Conservation (phyloP, 2,113 vertebrate genomes). For the Anolis sagrei region DNA sequence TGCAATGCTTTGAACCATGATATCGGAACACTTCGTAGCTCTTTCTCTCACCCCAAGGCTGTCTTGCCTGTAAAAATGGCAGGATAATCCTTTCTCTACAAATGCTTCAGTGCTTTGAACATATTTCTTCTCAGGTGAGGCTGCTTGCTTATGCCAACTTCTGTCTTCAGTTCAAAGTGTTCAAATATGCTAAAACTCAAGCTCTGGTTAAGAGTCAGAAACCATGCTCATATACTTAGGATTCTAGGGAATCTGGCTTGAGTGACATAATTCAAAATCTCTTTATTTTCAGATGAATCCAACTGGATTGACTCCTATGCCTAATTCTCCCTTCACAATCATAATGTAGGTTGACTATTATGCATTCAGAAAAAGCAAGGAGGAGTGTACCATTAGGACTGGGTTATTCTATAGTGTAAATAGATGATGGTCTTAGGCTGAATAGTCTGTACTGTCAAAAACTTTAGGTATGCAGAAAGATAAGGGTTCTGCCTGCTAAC, state of each 20-base stretch:
- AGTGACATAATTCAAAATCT: neutral
- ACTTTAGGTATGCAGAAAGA: no score
- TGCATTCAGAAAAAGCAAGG: no score
- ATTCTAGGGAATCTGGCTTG: no score
- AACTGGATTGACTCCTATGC: neutral
- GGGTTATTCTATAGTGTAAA: no score
- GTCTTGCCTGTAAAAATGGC: neutral
- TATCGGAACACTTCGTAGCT: neutral
- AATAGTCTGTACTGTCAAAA: no score
- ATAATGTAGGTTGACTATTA: neutral
- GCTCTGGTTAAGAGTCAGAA: neutral
- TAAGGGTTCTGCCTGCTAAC: no score
- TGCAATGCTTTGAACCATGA: constrained; percentile 10
- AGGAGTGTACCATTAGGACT: no score
- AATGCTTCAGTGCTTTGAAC: constrained; percentile 2
- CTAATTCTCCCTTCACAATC: neutral
- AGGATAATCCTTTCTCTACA: no score
- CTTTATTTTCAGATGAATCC: neutral
- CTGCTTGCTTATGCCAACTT: neutral
- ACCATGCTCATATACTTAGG: neutral
- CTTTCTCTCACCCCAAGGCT: neutral
- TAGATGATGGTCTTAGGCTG: no score
- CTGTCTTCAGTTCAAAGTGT: neutral
- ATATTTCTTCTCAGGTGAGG: neutral
- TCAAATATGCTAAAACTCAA: neutral